Base-by-base conservation (phyloP, 2,797 vertebrate genomes). In the Anguilla megastoma region DNA sequence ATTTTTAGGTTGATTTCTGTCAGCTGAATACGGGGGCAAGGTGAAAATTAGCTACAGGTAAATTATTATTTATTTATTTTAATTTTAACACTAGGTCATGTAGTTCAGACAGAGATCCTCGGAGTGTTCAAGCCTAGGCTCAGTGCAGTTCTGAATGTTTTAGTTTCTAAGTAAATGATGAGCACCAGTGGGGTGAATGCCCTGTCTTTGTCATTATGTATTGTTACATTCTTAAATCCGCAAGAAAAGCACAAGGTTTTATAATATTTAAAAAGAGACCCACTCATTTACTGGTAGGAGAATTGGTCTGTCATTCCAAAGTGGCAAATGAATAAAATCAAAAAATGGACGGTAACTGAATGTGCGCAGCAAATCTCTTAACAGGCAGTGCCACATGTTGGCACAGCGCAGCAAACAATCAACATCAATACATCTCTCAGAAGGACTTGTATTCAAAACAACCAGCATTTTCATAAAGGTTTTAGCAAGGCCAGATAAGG, bases 281-380 rank as follows among this genome's bases (percentile, higher is more conserved):
- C 56, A 9, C 56, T 58, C 12, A 16, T 80, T 80, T 48, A 36
- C 76, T 80, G 36, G 14, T 21, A 24, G 36, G 16, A 79, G 33
- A 79, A 16, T 41, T 6, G 74, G 21, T 50, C 79, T 50, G 79
- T n/a, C 79, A 82, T 50, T 82, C 8, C 79, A 82, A 82, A 48
- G 45, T 50, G 45, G n/a, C 45, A 50, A 63, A 84, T 86, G 86
- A 36, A 63, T 87, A 52, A 76, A 58, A 86, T 86, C 48, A 36
- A 21, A 71, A 89, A 71, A 58, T 41, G 27, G 85, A 60, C 41
- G 30, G 85, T 69, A 74, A 84, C 76, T 56, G 86, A 83, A 71
- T 84, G 63, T 41, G 85, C 80, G 30, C 54, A 89, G 50, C 33
- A 24, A 80, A 86, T 48, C 80, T 69, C 50, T 50, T 45, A n/a